Evolutionary conservation across 2,797 vertebrate species (phyloP), one percentile per base, ranked within the genome.

Genomic region (Decapterus maruadsi): DNA sequence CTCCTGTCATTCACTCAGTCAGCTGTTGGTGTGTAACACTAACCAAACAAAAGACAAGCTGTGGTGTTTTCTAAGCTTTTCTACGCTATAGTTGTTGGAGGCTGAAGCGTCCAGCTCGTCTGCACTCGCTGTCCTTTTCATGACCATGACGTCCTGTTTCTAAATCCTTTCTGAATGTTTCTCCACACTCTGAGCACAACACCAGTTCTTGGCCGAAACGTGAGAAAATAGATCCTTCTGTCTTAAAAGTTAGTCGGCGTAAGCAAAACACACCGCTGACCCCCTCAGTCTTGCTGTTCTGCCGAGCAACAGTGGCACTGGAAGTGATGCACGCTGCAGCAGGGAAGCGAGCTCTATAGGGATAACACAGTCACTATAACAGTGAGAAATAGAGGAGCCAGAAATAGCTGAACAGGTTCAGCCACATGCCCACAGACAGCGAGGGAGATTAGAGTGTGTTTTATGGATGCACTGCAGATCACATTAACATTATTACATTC

Each of bases 401-500:
- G 81, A 84, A 90, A 93, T 89, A 91, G 88, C 84, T 60, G 51
- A 77, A 77, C 71, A 78, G 65, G 70, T 90, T 85, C 75, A 86
- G 81, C 80, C 50, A 26, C 73, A 29, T 83, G 72, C 68, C 64
- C 82, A 67, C 70, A 77, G 79, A 81, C 83, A 89, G 84, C 72
- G 78, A 38, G 72, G 43, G 80, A 92, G 89, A 93, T 93, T 92
- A 91, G 69, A 91, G 81, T 76, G 71, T 87, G 85, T 85, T 92
- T 92, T 92, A 91, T 92, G 89, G 89, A 87, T 46, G 62, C 83
- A 81, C 81, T 76, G 78, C 84, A 84, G 85, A 93, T 88, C 83
- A 86, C 90, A 92, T 93, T 93, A 90, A 88, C 73, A 72, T 86
- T 90, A 93, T 91, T 91, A 85, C 85, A 83, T 82, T 84, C 60